These are phyloP conservation scores for Plebejus anna DNA, from an alignment of 2,888 invertebrate genomes.

Conservation along the genomic window DNA sequence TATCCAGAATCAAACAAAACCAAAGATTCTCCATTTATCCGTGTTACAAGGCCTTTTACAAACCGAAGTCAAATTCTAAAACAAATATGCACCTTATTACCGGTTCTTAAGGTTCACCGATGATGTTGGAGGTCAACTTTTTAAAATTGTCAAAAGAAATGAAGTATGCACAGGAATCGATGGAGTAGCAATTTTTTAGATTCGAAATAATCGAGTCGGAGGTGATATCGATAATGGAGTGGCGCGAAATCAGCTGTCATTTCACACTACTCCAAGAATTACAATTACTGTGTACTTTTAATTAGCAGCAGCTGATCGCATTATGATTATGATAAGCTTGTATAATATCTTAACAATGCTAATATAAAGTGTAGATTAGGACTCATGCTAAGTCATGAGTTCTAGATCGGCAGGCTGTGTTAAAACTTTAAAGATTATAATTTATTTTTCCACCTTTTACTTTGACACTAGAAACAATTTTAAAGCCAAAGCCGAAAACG, in stretches of 20 bases:
- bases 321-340: neutral
- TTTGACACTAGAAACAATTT: neutral
- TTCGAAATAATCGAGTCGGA: conserved; percentile 44
- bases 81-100: neutral
- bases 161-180: conserved; percentile 35
- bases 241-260: conserved; percentile 40
- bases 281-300: conserved; percentile 6
- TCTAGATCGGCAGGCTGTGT: too few species aligned
- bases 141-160: conserved; percentile 28
- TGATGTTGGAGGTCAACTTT: neutral
- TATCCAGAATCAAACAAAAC: conserved; percentile 19
- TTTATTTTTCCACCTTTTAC: neutral
- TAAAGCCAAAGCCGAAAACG: neutral
- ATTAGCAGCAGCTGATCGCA: neutral
- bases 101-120: neutral
- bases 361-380: too few species aligned
- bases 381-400: too few species aligned
- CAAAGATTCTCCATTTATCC: conserved; percentile 5
- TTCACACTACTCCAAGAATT: conserved; percentile 32
- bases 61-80: neutral
- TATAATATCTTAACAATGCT: neutral
- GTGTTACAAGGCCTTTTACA: neutral
- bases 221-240: conserved; percentile 39
- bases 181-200: conserved; percentile 40
- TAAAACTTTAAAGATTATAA: too few species aligned